A percentile compares a stretch with the other conserved stretches of the same genome.
Evolutionary conservation across 2,797 vertebrate genomes (phyloP).

Genomic region (Etheostoma perlongum): DNA sequence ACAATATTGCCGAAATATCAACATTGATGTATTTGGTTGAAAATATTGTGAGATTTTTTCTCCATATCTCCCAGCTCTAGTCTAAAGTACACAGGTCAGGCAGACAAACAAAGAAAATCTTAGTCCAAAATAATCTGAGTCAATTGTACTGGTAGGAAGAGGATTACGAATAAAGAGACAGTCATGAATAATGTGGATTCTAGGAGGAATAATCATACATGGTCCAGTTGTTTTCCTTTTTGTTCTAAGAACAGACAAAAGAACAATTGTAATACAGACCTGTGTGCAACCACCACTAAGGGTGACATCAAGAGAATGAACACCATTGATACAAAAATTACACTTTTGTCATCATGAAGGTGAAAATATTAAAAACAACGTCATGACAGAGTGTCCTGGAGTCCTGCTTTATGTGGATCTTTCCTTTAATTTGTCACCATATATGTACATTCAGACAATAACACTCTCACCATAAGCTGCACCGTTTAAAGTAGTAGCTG

Average conservation of each 20-base stretch:
- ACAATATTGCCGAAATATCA: too few species aligned
- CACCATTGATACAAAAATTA: background rate
- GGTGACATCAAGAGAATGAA: background rate
- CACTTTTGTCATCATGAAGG: background rate
- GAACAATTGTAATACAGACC: background rate
- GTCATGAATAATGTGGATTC: constrained; percentile 33
- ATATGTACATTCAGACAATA: background rate
- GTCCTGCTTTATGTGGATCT: background rate
- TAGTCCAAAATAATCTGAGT: background rate
- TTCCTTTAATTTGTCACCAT: constrained; percentile 2
- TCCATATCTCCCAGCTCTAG: too few species aligned
- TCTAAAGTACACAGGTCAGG: background rate
- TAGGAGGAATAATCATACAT: constrained; percentile 23
- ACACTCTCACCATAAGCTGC: background rate
- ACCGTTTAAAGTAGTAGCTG: constrained; percentile 21
- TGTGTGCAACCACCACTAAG: background rate
- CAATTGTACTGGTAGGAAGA: background rate
- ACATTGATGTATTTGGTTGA: too few species aligned
- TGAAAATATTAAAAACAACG: background rate
- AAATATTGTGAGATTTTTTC: too few species aligned
- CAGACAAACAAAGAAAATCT: background rate
- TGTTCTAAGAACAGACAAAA: constrained; percentile 8
- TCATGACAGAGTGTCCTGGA: background rate
- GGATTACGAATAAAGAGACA: constrained; percentile 4
- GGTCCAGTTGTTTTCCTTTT: constrained; percentile 5